Evolutionary conservation across 2,888 invertebrate species (phyloP).

Genomic region (Spicauda simplicius): DNA sequence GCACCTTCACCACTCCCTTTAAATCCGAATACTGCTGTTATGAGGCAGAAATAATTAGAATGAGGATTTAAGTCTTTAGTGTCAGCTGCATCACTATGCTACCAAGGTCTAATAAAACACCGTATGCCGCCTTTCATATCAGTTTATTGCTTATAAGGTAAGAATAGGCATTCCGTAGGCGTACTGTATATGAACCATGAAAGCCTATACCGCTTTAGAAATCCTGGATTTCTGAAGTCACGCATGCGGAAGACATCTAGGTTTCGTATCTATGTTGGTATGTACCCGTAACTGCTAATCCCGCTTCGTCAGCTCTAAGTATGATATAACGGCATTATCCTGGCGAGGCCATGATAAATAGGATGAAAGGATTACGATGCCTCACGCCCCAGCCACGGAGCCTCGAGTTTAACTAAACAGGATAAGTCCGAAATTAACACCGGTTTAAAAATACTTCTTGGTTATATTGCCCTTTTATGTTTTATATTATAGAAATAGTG

Average conservation of each 20-base stretch:
- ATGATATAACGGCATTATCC: constrained; percentile 38
- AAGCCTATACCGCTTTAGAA: not conserved
- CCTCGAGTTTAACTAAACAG: constrained; percentile 9
- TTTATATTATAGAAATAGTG: no score
- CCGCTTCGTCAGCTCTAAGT: constrained; percentile 29
- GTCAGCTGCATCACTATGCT: no score
- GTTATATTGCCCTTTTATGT: not conserved
- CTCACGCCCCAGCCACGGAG: constrained; percentile 12
- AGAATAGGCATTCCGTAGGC: no score
- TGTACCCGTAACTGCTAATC: constrained; percentile 13
- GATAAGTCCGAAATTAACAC: constrained; percentile 4
- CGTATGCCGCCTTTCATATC: no score
- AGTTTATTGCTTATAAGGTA: no score
- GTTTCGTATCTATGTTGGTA: not conserved
- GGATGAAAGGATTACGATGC: constrained; percentile 38
- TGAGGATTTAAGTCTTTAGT: no score
- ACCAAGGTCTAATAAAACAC: no score
- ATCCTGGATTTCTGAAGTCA: not conserved
- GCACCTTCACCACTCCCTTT: no score
- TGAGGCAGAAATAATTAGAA: no score
- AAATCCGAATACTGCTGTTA: no score
- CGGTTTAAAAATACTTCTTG: not conserved
- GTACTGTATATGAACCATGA: no score
- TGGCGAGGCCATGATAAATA: constrained; percentile 36
- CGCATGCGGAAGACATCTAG: not conserved